A percentile compares a stretch with the other conserved stretches of the same genome.
These are phyloP conservation scores for Nomada fabriciana DNA, from an alignment of 2,888 invertebrate genomes.

Conservation along the genomic window DNA sequence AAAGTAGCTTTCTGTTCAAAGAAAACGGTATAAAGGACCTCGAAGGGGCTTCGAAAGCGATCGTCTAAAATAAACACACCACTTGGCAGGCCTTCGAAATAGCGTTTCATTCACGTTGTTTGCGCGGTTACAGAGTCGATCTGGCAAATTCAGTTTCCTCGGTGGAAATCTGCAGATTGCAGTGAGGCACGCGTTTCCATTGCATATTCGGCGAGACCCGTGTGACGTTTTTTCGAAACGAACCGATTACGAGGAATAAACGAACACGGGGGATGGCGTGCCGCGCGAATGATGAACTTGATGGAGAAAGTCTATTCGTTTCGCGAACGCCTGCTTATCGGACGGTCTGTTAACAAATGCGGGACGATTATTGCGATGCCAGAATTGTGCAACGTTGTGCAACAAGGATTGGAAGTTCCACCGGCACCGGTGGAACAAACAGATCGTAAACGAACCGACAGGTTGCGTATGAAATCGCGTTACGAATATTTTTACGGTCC, in stretches of 20 bases:
- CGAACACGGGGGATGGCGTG: conserved; percentile 3
- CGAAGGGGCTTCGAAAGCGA: conserved; percentile 49
- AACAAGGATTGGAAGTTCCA: conserved; percentile 63
- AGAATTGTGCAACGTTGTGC: conserved; percentile 71
- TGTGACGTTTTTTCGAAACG: no score
- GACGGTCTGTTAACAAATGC: conserved; percentile 50
- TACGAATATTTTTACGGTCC: conserved; percentile 25
- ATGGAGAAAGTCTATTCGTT: conserved; percentile 63
- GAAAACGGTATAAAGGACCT: conserved; percentile 51
- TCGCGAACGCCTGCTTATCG: conserved; percentile 34
- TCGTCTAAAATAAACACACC: conserved; percentile 67
- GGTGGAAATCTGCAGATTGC: no score
- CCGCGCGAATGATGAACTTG: conserved; percentile 60
- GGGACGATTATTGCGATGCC: conserved; percentile 64
- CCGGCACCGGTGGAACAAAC: conserved; percentile 57
- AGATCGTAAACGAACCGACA: conserved; percentile 41
- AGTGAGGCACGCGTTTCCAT: no score
- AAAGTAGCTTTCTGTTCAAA: conserved; percentile 48
- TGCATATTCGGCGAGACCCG: no score
- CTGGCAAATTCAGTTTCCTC: not conserved
- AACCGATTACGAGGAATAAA: not conserved
- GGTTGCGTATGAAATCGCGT: conserved; percentile 21
- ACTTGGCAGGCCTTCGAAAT: conserved; percentile 63
- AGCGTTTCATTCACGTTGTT: conserved; percentile 61
- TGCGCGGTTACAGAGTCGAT: conserved; percentile 10